Evolutionary conservation across 2,888 invertebrate genomes (phyloP).

Genomic region (Drosophila tanythrix): DNA sequence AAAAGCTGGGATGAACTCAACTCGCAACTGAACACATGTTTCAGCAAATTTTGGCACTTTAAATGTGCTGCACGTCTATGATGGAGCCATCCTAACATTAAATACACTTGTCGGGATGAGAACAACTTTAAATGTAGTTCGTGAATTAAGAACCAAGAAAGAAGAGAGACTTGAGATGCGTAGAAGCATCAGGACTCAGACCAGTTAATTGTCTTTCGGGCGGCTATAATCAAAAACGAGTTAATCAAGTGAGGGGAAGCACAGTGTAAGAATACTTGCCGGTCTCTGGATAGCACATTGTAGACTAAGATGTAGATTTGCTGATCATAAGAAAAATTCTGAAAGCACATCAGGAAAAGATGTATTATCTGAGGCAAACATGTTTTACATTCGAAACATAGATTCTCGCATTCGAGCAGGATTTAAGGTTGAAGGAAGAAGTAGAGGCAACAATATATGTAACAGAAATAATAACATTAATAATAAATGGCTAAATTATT

Average conservation of each 20-base stretch:
- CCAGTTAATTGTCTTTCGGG: not conserved
- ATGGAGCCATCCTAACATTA: not conserved
- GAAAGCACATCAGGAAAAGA: not conserved
- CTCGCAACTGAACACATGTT: not conserved
- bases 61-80: not conserved
- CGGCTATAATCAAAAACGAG: not conserved
- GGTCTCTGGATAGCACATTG: not conserved
- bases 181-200: not conserved
- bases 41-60: not conserved
- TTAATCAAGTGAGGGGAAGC: not conserved
- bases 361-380: not conserved
- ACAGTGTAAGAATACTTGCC: not conserved
- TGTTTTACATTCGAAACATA: not conserved
- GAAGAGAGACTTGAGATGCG: not conserved
- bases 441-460: not conserved
- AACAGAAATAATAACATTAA: not conserved
- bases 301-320: not conserved
- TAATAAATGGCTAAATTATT: not conserved
- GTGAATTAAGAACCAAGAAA: not conserved
- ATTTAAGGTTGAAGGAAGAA: not conserved
- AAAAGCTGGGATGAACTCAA: not conserved
- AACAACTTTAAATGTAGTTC: not conserved
- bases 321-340: not conserved
- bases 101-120: not conserved
- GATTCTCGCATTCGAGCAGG: not conserved